These are phyloP conservation scores for Dasyornis broadbenti DNA, from an alignment of 2,113 vertebrate species.

Conservation along the genomic window DNA sequence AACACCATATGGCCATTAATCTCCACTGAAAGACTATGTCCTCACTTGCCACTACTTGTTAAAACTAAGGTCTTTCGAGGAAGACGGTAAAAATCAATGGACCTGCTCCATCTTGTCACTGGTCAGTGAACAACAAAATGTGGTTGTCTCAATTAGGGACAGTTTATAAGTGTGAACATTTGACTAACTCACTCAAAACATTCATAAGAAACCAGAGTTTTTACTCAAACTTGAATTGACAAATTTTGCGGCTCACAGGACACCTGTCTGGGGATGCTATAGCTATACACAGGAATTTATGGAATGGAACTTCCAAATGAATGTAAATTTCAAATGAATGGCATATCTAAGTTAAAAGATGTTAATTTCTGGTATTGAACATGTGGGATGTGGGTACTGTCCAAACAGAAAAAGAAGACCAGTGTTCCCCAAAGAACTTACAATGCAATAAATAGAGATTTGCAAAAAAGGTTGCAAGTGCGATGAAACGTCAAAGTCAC, in stretches of 20 bases:
- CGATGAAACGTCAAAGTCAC: background rate
- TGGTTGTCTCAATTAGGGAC: conserved; percentile 15
- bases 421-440: background rate
- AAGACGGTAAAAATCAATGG: conserved; percentile 21
- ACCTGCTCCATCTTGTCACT: conserved; percentile 25
- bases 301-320: background rate
- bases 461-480: background rate
- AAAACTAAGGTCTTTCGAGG: conserved; percentile 20
- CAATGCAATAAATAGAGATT: background rate
- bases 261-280: background rate
- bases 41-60: conserved; percentile 3
- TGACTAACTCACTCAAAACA: background rate
- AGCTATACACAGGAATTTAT: background rate
- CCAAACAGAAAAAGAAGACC: background rate
- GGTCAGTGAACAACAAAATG: conserved; percentile 40
- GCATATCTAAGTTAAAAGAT: background rate
- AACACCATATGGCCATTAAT: conserved; percentile 54
- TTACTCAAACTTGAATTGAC: background rate
- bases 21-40: conserved; percentile 25
- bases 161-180: background rate
- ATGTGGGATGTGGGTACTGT: background rate
- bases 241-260: background rate
- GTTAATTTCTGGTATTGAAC: background rate
- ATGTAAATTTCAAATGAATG: background rate
- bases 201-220: background rate